These are phyloP conservation scores for Phacellophora camtschatica DNA, from an alignment of 30 jellyfish, hydroid and myxozoan species.

Conservation along the genomic window DNA sequence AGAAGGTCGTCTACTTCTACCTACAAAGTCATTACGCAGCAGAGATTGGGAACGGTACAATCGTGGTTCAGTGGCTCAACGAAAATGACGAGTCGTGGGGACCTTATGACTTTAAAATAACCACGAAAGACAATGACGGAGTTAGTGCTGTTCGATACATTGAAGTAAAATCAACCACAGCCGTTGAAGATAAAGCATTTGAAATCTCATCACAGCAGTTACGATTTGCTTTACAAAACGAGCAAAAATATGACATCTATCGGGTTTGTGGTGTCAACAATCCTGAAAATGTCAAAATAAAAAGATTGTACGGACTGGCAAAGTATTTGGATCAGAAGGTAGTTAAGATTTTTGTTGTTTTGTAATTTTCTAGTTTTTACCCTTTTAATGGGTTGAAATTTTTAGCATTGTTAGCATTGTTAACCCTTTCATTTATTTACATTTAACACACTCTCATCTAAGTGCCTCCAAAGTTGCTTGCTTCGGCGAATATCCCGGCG, in stretches of 20 bases:
- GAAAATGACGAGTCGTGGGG: constrained; percentile 33
- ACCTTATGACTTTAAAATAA: constrained; percentile 68
- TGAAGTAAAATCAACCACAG: constrained; percentile 80
- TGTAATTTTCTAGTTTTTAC: not conserved
- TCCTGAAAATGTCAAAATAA: not conserved
- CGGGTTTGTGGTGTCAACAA: constrained; percentile 69
- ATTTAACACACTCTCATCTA: too few species aligned
- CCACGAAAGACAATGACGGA: not conserved
- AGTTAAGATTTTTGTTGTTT: constrained; percentile 47
- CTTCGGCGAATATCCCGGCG: too few species aligned
- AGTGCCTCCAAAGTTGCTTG: too few species aligned
- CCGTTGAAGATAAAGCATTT: constrained; percentile 41
- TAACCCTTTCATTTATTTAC: too few species aligned
- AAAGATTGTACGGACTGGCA: constrained; percentile 50
- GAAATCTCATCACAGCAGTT: constrained; percentile 79
- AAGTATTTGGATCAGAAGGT: constrained; percentile 39
- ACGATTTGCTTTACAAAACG: constrained; percentile 49
- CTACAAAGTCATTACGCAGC: not conserved
- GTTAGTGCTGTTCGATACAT: constrained; percentile 3
- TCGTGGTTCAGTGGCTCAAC: constrained; percentile 57
- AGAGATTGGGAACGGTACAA: not conserved
- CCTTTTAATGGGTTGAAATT: not conserved
- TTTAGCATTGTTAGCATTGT: not conserved
- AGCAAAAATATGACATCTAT: constrained; percentile 53
- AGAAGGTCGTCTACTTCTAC: constrained; percentile 35